Base-by-base conservation (phyloP, 2,888 invertebrate genomes). In the Microctonus brassicae region DNA sequence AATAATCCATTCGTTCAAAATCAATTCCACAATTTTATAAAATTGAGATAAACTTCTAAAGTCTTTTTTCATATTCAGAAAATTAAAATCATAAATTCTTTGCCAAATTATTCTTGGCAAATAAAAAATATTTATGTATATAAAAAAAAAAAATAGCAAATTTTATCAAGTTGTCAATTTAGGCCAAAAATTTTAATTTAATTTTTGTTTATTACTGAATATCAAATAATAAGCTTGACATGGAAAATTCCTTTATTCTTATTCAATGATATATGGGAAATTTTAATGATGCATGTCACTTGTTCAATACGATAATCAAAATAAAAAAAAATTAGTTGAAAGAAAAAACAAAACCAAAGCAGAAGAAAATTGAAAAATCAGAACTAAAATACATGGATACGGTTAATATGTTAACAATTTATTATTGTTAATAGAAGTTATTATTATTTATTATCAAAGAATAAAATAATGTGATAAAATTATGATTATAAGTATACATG, bases 381-480 rank as follows among this genome's bases (percentile, higher is more conserved):
- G 1, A 36, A 5, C 6, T 3, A 33, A 33, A 3, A 33, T 10
- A 4, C 36, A 9, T 36, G 10, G 1, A 36, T 36, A 61, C 73
- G 72, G n/a, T n/a, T n/a, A 70, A 72, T 67, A 74, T 77, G 81
- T 80, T 80, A 78, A 75, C 78, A 76, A 83, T 79, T 82, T 82
- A 81, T 82, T 79, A 83, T 81, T 82, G 82, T 83, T 84, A 80
- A 82, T 81, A 80, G 77, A 78, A 81, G 22, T 39, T 80, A 79
- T 72, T 80, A 79, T 72, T 81, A 80, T 81, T 81, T 80, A 81
- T 82, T 80, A 81, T 82, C 79, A 80, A 79, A 82, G 76, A 77
- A 82, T 80, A 80, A 79, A 82, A 82, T 65, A 81, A 83, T 84
- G 83, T 82, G 83, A 84, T 84, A 82, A 80, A 78, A 75, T 58